Conservation (phyloP, 2,888 invertebrate species). For the Drosophila engyochracea region DNA sequence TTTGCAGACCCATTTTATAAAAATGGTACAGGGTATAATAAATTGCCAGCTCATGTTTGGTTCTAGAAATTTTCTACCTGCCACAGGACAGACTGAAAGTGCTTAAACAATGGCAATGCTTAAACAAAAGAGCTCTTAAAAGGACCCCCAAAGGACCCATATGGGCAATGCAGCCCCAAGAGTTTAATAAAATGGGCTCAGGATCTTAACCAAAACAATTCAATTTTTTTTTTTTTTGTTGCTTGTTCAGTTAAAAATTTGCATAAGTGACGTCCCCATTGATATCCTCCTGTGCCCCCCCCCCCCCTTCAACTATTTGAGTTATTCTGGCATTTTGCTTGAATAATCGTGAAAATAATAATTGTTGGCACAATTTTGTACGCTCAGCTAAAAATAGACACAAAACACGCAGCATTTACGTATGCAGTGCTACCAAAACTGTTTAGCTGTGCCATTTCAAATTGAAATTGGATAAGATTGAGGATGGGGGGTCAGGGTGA, state of each 20-base stretch:
- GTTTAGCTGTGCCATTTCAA: slow-evolving; percentile 2
- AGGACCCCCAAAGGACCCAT: not conserved
- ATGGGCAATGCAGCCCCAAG: not conserved
- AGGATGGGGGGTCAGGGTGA: not conserved
- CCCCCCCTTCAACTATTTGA: not conserved
- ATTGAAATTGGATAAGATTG: not conserved
- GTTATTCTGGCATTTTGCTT: not conserved
- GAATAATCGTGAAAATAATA: slow-evolving; percentile 13
- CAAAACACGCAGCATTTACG: slow-evolving; percentile 22
- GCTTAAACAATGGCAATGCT: slow-evolving; percentile 9
- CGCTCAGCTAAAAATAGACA: slow-evolving; percentile 46
- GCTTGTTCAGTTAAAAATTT: slow-evolving; percentile 52
- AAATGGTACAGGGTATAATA: not conserved
- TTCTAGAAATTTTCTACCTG: not conserved
- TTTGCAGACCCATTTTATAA: not conserved
- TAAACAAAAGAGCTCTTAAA: slow-evolving; percentile 16
- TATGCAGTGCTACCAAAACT: slow-evolving; percentile 30
- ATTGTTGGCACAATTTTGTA: slow-evolving; percentile 13
- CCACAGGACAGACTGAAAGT: not conserved
- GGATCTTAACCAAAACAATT: not conserved
- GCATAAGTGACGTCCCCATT: slow-evolving; percentile 19
- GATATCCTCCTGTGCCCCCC: not conserved
- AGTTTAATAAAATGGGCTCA: not conserved
- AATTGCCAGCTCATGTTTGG: not conserved
- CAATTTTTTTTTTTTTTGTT: not conserved